Conservation (phyloP, 92 coral and sea anemone species). For the Porites cylindrica region DNA sequence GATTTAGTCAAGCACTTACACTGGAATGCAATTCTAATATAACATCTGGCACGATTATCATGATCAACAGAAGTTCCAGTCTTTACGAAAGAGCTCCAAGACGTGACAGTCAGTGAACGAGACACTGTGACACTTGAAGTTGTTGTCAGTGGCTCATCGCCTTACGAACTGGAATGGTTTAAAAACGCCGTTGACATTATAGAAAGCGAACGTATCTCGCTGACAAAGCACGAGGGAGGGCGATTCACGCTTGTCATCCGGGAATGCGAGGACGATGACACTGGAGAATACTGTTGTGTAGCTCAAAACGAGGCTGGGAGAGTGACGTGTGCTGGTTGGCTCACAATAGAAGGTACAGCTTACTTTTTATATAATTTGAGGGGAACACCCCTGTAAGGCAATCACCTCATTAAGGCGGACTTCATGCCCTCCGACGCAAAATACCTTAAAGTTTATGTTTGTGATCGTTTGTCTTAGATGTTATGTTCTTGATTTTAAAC, state of each 20-base stretch:
- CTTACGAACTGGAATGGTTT: conserved; percentile 91
- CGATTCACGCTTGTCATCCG: conserved; percentile 79
- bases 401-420: too few relatives aligned
- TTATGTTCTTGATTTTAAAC: too few relatives aligned
- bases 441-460: too few relatives aligned
- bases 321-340: conserved; percentile 86
- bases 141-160: conserved; percentile 67
- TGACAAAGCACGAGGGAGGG: conserved; percentile 65
- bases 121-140: conserved; percentile 82
- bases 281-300: conserved; percentile 95
- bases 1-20: too few relatives aligned
- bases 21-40: too few relatives aligned
- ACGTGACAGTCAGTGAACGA: conserved; percentile 75
- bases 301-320: conserved; percentile 94
- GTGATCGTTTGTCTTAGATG: too few relatives aligned
- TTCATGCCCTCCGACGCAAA: too few relatives aligned
- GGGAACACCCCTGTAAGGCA: too few relatives aligned
- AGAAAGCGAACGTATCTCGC: conserved; percentile 76
- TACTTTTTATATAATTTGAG: background rate
- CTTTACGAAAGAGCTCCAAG: conserved; percentile 75
- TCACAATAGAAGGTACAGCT: conserved; percentile 86
- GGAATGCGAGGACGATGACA: conserved; percentile 90
- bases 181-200: conserved; percentile 88
- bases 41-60: background rate
- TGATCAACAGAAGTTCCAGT: conserved; percentile 77